phyloP scores from a whole-genome alignment of 2,113 vertebrate genomes.

The Rostratula benghalensis region DNA sequence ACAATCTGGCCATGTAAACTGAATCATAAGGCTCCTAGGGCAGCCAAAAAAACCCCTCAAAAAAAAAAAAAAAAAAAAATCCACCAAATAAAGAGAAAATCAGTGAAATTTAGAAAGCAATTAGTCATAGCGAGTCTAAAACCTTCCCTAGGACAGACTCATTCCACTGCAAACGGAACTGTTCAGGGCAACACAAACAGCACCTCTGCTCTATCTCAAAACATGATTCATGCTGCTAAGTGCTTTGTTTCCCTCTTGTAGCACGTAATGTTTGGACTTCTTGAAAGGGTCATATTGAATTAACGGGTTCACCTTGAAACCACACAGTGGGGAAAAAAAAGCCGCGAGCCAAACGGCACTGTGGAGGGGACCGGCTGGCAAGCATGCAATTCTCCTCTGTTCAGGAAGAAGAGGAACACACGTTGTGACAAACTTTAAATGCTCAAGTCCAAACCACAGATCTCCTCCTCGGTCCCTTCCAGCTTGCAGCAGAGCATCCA shows the following conservation, averaged over 20 bases:
- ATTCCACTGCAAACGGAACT: neutral
- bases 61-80: no score
- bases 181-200: neutral
- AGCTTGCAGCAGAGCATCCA: neutral
- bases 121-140: neutral
- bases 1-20: neutral
- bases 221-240: slow-evolving; percentile 28
- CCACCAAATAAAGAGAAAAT: neutral
- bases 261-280: neutral
- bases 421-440: neutral
- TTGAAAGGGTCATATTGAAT: slow-evolving; percentile 47
- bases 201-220: slow-evolving; percentile 16
- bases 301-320: slow-evolving; percentile 35
- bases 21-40: neutral
- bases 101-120: neutral
- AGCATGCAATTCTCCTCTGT: neutral
- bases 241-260: slow-evolving; percentile 21
- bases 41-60: neutral
- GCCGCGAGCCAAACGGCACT: neutral
- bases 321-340: neutral
- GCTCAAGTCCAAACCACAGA: neutral
- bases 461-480: neutral
- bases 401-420: neutral
- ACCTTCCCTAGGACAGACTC: neutral
- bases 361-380: neutral